A percentile compares a stretch with the other conserved stretches of the same genome.
Conservation (phyloP, 1,140 invertebrate genomes). For the Cyclargus thomasi region DNA sequence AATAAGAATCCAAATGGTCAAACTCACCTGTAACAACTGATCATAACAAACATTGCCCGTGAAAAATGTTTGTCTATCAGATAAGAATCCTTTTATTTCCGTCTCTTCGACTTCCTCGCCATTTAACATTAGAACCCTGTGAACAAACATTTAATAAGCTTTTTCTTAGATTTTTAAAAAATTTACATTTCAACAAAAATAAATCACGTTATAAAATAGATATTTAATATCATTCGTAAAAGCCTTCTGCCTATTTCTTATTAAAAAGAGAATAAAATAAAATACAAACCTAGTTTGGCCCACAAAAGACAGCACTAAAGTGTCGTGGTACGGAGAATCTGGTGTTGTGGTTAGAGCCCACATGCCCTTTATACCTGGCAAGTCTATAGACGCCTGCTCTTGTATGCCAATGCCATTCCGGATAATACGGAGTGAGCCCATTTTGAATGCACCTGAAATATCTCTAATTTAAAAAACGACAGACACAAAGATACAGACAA, state of each 20-base stretch:
- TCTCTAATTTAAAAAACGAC: background rate
- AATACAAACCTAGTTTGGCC: conserved; percentile 86
- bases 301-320: conserved; percentile 94
- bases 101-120: conserved; percentile 99
- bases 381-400: conserved; percentile 97
- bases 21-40: conserved; percentile 84
- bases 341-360: conserved; percentile 91
- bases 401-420: conserved; percentile 98
- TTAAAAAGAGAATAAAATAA: too few relatives aligned
- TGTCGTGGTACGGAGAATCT: conserved; percentile 83
- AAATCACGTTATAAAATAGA: too few relatives aligned
- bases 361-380: conserved; percentile 97
- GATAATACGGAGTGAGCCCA: conserved; percentile 97
- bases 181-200: too few relatives aligned
- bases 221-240: too few relatives aligned
- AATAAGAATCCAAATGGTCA: background rate
- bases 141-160: conserved; percentile 21
- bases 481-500: too few relatives aligned
- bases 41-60: conserved; percentile 92
- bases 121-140: conserved; percentile 87
- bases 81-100: conserved; percentile 91
- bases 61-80: conserved; percentile 94
- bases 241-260: too few relatives aligned
- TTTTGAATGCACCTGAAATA: conserved; percentile 89
- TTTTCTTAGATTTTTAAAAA: too few relatives aligned